Evolutionary conservation across 92 coral and sea anemone genomes (phyloP), one percentile per base, ranked within the genome.

Genomic region (Plumapathes pennacea): DNA sequence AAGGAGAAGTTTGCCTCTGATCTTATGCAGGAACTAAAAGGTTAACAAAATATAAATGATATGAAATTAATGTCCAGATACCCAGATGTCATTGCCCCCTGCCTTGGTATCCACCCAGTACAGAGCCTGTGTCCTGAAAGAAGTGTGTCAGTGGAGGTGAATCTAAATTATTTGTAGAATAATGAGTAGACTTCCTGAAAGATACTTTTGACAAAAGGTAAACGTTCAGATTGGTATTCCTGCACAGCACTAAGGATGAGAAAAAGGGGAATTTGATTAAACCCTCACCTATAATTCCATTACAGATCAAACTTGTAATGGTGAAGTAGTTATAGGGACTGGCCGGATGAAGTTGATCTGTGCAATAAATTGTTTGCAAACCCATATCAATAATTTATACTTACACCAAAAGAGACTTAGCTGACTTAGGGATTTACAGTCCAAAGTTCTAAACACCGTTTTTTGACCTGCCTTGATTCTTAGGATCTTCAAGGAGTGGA

Each of bases 51-150:
- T n/a, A n/a, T n/a, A n/a, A n/a, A n/a, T n/a, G n/a, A n/a, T n/a
- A n/a, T n/a, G n/a, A n/a, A n/a, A n/a, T n/a, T n/a, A n/a, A n/a
- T n/a, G n/a, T 58, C 24, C 45, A 90, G 97, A 42, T 82, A 82
- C 32, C 95, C 95, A 38, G 69, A 82, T 37, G 42, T 78, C 18
- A 55, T 90, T 17, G 97, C 90, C 7, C 97, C 97, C 23, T 90
- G 97, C 55, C 90, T 90, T 50, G 97, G 97, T 23, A 74, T 90
- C 38, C 97, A 86, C 44, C 97, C 97, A 1, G 82, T 74, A 0
- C 95, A 86, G 43, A 57, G 69, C 15, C 54, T 86, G 2, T 57
- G 55, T 46, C 89, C 95, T 26, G 88, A 76, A 41, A 84, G 88
- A 34, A 75, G 95, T 76, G 95, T 55, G 13, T 70, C 67, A 1